Conservation (phyloP, 2,113 vertebrate species). For the Carlito syrichta region DNA sequence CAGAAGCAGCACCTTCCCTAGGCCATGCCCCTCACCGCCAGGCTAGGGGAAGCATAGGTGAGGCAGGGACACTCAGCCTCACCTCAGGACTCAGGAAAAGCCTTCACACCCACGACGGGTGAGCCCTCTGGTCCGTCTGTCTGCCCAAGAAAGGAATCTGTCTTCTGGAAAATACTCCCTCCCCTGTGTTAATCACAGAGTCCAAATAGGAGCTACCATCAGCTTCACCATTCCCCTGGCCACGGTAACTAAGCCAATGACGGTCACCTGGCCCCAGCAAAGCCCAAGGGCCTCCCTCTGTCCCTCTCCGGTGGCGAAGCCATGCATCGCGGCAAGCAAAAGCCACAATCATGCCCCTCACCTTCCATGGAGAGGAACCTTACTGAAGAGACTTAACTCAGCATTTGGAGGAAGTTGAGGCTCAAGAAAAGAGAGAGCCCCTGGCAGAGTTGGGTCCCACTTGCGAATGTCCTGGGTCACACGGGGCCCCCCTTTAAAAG, state of each 20-base stretch:
- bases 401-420: neutral
- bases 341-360: fast-evolving
- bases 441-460: too few species aligned
- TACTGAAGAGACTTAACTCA: neutral
- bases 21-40: neutral
- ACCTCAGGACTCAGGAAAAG: neutral
- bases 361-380: neutral
- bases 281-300: neutral
- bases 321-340: neutral
- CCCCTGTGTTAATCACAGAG: neutral
- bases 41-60: too few species aligned
- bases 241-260: fast-evolving
- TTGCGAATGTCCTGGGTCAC: neutral
- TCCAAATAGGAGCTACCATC: neutral
- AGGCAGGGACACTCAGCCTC: neutral
- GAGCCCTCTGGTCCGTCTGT: fast-evolving
- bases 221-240: neutral
- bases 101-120: neutral
- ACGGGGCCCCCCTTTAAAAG: neutral
- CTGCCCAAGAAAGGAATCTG: neutral
- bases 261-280: neutral
- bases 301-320: neutral
- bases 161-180: neutral
- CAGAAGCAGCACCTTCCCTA: neutral
- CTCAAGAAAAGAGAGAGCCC: fast-evolving